These are phyloP conservation scores for Myotis myotis DNA, from an alignment of 2,797 vertebrate genomes.

Conservation along the genomic window DNA sequence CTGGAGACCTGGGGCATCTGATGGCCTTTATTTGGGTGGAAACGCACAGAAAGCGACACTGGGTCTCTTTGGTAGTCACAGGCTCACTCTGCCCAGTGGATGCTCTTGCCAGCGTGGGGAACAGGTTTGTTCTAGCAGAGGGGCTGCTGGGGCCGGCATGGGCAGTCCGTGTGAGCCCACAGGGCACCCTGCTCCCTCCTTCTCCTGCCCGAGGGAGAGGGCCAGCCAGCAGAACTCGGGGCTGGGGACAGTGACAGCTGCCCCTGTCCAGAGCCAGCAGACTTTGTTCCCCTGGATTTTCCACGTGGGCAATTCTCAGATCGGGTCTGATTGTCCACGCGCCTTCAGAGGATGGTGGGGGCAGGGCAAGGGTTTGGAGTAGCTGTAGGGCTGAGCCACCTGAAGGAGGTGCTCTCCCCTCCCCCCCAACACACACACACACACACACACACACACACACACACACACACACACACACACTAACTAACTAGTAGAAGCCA, in stretches of 20 bases:
- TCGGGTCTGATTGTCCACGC: constrained; percentile 28
- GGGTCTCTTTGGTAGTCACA: not conserved
- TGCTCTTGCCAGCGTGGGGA: not conserved
- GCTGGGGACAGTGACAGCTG: constrained; percentile 53
- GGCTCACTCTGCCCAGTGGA: not conserved
- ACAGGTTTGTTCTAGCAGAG: constrained; percentile 48
- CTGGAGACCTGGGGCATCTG: not conserved
- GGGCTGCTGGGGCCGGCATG: not conserved
- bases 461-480: too few species aligned
- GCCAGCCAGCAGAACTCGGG: constrained; percentile 48
- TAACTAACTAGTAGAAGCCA: not conserved
- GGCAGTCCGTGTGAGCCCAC: not conserved
- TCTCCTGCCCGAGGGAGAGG: not conserved
- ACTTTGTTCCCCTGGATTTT: constrained; percentile 61
- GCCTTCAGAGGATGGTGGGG: not conserved
- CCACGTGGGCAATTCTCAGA: constrained; percentile 57
- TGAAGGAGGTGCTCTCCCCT: not conserved
- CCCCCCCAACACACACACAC: not conserved
- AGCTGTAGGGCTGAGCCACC: not conserved
- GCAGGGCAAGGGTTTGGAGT: not conserved
- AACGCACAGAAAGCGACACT: not conserved
- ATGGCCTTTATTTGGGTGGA: not conserved
- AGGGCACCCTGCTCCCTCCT: not conserved
- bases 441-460: not conserved
- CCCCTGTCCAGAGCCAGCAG: constrained; percentile 62